Evolutionary conservation across 2,113 vertebrate species (phyloP).

Genomic region (Phyllopteryx taeniolatus): DNA sequence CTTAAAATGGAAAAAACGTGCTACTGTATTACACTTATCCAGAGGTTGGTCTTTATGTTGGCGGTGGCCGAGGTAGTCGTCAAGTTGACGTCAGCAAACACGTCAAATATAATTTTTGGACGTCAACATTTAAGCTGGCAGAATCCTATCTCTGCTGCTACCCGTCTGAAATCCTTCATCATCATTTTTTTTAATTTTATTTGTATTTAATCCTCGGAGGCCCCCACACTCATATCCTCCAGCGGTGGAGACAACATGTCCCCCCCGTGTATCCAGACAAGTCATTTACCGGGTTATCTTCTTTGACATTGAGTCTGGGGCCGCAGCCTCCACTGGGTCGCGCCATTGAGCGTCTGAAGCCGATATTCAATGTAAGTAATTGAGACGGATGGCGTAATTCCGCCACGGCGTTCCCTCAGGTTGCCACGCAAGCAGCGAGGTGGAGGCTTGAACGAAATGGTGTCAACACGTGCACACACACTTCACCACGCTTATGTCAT

Average conservation of each 20-base stretch:
- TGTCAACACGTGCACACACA: constrained; percentile 34
- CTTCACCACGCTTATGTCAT: not conserved
- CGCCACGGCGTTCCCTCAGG: constrained; percentile 43
- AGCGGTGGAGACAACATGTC: constrained; percentile 30
- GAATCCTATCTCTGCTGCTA: not conserved
- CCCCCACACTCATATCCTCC: constrained; percentile 2
- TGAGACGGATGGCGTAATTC: constrained; percentile 65
- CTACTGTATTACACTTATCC: not conserved
- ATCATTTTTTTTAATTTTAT: constrained; percentile 3
- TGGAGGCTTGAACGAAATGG: constrained; percentile 15
- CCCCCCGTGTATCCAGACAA: constrained; percentile 40
- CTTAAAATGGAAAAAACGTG: no score
- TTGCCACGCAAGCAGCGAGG: constrained; percentile 5
- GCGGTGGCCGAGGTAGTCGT: not conserved
- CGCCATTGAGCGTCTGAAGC: constrained; percentile 40
- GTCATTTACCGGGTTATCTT: constrained; percentile 51
- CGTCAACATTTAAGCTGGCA: not conserved
- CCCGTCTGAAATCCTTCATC: not conserved
- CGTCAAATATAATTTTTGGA: not conserved
- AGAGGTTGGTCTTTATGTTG: not conserved
- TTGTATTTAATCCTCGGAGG: not conserved
- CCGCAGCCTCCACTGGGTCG: constrained; percentile 35
- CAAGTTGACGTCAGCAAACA: not conserved
- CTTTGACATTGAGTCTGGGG: constrained; percentile 50
- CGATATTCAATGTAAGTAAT: constrained; percentile 59